These are phyloP conservation scores for Onchidella celtica DNA, from an alignment of 2,888 invertebrate species.

Conservation along the genomic window DNA sequence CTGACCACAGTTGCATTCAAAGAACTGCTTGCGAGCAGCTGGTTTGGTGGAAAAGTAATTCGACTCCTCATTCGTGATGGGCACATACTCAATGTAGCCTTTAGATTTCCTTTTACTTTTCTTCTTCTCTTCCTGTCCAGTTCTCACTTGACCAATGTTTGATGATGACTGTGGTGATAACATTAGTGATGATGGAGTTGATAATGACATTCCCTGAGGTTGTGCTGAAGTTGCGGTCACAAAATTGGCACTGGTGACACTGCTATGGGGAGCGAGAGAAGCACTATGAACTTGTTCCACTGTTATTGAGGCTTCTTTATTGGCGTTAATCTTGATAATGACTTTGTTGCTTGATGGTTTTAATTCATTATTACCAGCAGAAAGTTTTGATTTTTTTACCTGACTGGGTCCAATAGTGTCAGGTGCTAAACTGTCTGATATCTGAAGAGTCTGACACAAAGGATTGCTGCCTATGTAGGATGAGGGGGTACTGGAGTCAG, in stretches of 20 bases:
- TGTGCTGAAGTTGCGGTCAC: background rate
- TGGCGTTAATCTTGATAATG: conserved; percentile 18
- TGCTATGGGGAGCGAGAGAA: background rate
- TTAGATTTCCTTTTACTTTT: conserved; percentile 44
- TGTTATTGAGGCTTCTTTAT: conserved; percentile 9
- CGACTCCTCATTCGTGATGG: conserved; percentile 18
- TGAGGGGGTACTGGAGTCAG: background rate
- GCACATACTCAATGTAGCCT: conserved; percentile 43
- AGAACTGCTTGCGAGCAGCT: conserved; percentile 56
- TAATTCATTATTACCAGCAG: background rate
- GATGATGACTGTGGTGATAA: background rate
- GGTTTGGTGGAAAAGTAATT: conserved; percentile 25
- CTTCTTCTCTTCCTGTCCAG: conserved; percentile 13
- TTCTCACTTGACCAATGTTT: background rate
- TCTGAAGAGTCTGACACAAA: background rate
- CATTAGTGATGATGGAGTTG: background rate
- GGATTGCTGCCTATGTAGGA: background rate
- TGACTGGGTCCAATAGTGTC: background rate
- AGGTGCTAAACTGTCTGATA: background rate
- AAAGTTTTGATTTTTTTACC: background rate
- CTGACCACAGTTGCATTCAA: conserved; percentile 81
- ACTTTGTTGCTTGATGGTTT: conserved; percentile 3
- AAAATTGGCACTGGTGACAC: background rate
- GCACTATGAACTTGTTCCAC: background rate
- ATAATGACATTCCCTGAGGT: background rate